phyloP scores from a whole-genome alignment of 2,888 invertebrate species.

The Tipula confusa region DNA sequence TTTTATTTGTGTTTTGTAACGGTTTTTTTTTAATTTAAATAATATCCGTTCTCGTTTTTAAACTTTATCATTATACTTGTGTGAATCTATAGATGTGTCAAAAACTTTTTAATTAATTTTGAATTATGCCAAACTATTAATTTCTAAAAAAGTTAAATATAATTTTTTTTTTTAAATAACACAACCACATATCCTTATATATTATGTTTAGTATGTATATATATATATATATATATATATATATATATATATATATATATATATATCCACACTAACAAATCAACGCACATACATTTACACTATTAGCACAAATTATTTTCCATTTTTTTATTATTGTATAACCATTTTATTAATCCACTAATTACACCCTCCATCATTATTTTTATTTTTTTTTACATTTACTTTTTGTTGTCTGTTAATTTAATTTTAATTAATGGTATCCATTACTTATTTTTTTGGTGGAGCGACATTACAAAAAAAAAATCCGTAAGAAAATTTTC shows the following conservation, averaged over 20 bases:
- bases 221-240: neutral
- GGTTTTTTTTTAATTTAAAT: neutral
- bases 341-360: conserved; percentile 33
- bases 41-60: neutral
- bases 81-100: neutral
- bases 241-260: neutral
- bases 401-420: neutral
- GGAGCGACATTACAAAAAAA: conserved; percentile 7
- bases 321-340: conserved; percentile 25
- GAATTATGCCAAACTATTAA: neutral
- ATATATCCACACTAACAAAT: neutral
- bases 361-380: conserved; percentile 40
- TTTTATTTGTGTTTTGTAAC: neutral
- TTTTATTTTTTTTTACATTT: neutral
- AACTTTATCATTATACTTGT: neutral
- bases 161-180: neutral
- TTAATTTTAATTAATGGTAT: conserved; percentile 25
- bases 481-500: neutral
- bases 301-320: conserved; percentile 30
- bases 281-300: neutral
- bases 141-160: neutral
- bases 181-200: neutral
- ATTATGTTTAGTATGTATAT: neutral
- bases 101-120: neutral
- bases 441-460: conserved; percentile 1